These are phyloP conservation scores for Clarias laeviceps DNA, from an alignment of 2,797 vertebrate genomes.

Conservation along the genomic window DNA sequence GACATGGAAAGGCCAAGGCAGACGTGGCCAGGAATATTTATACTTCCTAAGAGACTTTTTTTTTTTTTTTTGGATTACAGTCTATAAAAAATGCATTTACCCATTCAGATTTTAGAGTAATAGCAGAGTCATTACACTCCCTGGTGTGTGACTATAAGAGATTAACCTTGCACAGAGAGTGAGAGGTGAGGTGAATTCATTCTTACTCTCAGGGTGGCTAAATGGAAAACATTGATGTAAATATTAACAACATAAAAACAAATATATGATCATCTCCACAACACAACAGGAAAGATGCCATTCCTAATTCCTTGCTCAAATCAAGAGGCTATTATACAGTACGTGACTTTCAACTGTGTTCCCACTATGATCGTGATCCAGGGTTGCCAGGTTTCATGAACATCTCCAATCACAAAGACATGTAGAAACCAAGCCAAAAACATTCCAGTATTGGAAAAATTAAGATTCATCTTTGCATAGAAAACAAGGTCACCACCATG, in stretches of 20 bases:
- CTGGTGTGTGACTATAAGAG: constrained; percentile 38
- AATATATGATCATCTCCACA: neutral
- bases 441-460: neutral
- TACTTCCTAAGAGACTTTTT: constrained; percentile 33
- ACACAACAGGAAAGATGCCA: neutral
- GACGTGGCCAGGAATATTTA: constrained; percentile 75
- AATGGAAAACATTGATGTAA: neutral
- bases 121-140: constrained; percentile 45
- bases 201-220: constrained; percentile 9
- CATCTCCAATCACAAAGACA: too few relatives aligned
- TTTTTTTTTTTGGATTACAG: constrained; percentile 33
- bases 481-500: neutral
- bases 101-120: constrained; percentile 47
- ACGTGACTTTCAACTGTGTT: neutral
- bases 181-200: constrained; percentile 44
- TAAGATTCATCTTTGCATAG: neutral
- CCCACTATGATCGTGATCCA: too few relatives aligned
- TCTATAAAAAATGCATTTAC: constrained; percentile 52
- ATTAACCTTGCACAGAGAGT: constrained; percentile 52
- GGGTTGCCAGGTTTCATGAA: constrained; percentile 2
- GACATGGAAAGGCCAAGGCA: constrained; percentile 75
- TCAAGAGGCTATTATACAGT: neutral
- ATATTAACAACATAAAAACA: constrained; percentile 2
- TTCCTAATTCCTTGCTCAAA: neutral
- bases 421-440: neutral